phyloP scores from a whole-genome alignment of 2,888 invertebrate species.

The Entomobrya proxima region DNA sequence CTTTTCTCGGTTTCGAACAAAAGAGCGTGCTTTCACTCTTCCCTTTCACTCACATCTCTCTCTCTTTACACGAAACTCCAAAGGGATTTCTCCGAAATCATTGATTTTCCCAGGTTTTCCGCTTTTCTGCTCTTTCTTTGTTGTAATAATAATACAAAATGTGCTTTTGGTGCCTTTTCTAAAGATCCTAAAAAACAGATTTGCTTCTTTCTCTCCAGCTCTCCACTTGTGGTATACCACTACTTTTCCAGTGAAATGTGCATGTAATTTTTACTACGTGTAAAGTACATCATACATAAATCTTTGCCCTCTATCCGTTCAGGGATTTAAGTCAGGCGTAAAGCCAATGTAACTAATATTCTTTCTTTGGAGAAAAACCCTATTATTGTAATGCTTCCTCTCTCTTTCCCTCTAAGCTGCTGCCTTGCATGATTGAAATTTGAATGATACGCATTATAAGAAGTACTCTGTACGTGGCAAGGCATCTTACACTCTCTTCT shows the following conservation, averaged over 20 bases:
- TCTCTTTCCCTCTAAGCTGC: too few species aligned
- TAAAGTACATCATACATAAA: background rate
- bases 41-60: slow-evolving; percentile 11
- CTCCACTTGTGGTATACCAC: too few species aligned
- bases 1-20: slow-evolving; percentile 21
- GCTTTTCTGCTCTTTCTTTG: background rate
- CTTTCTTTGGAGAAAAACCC: background rate
- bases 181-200: background rate
- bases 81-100: slow-evolving; percentile 46
- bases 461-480: too few species aligned
- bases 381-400: too few species aligned
- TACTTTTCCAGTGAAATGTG: too few species aligned
- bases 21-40: slow-evolving; percentile 18
- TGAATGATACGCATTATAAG: too few species aligned
- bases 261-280: background rate
- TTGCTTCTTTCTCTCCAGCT: background rate
- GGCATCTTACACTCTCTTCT: too few species aligned
- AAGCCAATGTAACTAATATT: background rate
- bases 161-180: background rate
- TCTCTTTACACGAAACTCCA: background rate
- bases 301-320: slow-evolving; percentile 2
- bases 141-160: slow-evolving; percentile 9
- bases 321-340: background rate
- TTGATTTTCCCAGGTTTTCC: slow-evolving; percentile 35
- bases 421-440: too few species aligned